Conservation (phyloP, 2,797 vertebrate genomes). For the Thaleichthys pacificus region DNA sequence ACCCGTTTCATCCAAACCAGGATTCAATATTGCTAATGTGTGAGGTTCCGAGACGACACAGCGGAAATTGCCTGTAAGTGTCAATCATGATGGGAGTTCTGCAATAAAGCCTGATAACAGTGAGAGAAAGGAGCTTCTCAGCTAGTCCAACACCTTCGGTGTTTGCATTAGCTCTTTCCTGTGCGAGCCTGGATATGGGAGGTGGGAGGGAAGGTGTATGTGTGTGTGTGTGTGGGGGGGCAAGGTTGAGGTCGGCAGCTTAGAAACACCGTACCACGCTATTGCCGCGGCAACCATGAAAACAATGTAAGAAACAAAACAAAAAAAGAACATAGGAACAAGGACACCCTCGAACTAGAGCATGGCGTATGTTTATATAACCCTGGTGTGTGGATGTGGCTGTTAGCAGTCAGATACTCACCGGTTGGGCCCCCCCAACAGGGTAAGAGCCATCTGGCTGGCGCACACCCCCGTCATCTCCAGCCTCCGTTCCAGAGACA, state of each 20-base stretch:
- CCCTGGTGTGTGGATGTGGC: background rate
- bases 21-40: too few species aligned
- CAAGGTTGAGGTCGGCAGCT: background rate
- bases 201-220: too few species aligned
- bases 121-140: background rate
- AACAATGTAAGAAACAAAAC: slow-evolving; percentile 1
- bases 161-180: background rate
- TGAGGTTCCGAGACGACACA: too few species aligned
- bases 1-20: too few species aligned
- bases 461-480: slow-evolving; percentile 89
- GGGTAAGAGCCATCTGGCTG: slow-evolving; percentile 90
- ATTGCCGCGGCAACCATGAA: background rate
- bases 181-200: background rate
- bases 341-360: background rate
- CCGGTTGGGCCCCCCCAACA: slow-evolving; percentile 94
- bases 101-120: background rate
- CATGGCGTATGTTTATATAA: background rate
- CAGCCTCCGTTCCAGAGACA: slow-evolving; percentile 84
- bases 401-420: slow-evolving; percentile 51
- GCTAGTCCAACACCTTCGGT: background rate
- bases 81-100: background rate
- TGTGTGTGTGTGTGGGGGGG: background rate
- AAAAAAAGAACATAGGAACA: background rate
- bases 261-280: background rate
- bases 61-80: background rate